Evolutionary conservation across 1,140 invertebrate genomes (phyloP), one percentile per base, ranked within the genome.

Genomic region (Linepithema humile): DNA sequence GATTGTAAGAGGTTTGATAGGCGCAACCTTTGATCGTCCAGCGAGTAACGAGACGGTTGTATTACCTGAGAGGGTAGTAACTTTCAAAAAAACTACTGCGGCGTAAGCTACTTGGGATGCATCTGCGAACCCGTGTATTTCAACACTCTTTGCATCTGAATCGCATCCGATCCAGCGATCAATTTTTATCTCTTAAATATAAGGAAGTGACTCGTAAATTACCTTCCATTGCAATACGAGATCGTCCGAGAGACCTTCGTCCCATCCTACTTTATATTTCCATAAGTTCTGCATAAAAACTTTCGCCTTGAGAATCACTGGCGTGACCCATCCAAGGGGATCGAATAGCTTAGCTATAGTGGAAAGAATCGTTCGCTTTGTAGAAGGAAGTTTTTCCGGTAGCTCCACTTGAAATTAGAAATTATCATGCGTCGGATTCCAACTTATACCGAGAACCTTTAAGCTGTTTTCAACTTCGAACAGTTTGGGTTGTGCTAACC

Each of bases 161-260:
- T 38, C 20, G 32, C 10, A n/a, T 3, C 15, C 62, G 10, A 12
- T 26, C 23, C 23, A 57, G 4, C n/a, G 65, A 23, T 1, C n/a
- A 4, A 29, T n/a, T 2, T 10, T 4, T 26, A 17, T 23, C 26
- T 29, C 6, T 26, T 9, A 50, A 10, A 1, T 10, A 3, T 2
- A n/a, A n/a, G 62, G 0, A 93, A 53, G 50, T 91, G 86, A 15
- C 89, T 62, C 75, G 92, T 91, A 0, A 89, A 67, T 5, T 89
- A 90, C 85, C 38, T 88, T 65, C 73, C 84, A 83, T n/a, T 40
- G 4, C 12, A 65, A 82, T 4, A 23, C 26, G 65, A 83, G 69
- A 53, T 85, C 55, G 3, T 29, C 20, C 75, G 82, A 5, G 82
- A 67, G 15, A 2, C 0, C 15, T 0, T 43, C 23, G 32, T 62